Percentiles rank a stretch among this genome's conserved stretches.
These are phyloP conservation scores for Phylloscopus whistleri DNA, from an alignment of 2,113 vertebrate genomes.

Conservation along the genomic window DNA sequence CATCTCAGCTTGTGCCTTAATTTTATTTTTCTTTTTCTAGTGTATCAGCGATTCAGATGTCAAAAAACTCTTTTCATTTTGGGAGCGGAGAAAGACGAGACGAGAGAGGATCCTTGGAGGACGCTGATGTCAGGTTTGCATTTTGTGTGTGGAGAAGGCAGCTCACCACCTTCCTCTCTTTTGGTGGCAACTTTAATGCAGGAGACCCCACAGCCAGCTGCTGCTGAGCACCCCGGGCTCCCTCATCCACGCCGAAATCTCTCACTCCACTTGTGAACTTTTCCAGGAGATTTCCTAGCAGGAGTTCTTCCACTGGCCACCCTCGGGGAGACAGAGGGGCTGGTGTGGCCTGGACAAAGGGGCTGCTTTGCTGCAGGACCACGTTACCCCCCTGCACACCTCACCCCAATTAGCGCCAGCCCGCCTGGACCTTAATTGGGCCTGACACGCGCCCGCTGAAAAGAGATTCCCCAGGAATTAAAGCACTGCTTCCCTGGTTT, in stretches of 20 bases:
- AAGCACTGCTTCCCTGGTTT: constrained; percentile 72
- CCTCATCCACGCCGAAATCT: accelerated
- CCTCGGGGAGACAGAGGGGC: background rate
- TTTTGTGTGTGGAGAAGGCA: background rate
- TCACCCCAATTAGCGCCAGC: constrained; percentile 71
- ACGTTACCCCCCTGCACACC: constrained; percentile 48
- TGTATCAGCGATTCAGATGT: background rate
- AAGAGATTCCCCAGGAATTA: constrained; percentile 77
- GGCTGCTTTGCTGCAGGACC: constrained; percentile 65
- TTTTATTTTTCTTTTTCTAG: background rate
- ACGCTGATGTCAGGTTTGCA: background rate
- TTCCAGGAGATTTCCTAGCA: background rate
- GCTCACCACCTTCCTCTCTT: background rate
- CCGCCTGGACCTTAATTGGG: constrained; percentile 71
- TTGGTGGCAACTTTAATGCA: background rate
- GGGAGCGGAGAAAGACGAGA: background rate
- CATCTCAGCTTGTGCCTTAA: background rate
- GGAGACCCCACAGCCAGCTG: background rate
- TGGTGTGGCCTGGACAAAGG: constrained; percentile 61
- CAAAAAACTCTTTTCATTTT: background rate
- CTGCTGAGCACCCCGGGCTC: background rate
- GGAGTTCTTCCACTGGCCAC: background rate
- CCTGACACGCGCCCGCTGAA: constrained; percentile 74
- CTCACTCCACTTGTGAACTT: background rate
- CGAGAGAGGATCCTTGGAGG: background rate